Base-by-base conservation (phyloP, 2,797 vertebrate genomes). In the Oreortyx pictus region DNA sequence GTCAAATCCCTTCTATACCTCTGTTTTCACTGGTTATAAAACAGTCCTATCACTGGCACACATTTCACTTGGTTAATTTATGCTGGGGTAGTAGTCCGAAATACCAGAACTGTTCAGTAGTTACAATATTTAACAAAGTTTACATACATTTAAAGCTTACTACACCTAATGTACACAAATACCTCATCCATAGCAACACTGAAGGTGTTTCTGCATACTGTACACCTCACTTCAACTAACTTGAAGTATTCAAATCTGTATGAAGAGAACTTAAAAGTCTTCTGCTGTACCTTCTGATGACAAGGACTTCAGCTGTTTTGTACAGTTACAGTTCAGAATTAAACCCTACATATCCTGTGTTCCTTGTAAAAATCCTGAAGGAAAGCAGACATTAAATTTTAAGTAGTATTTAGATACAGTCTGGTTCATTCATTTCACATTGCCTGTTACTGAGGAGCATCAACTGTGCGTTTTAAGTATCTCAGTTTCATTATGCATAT, bases 21-120 rank as follows among this genome's bases (percentile, higher is more conserved):
- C 61, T 43, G 23, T 54, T 83, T 87, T 66, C 80, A 88, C n/a
- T 70, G 43, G 46, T 89, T 71, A 75, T 61, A 77, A 79, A 92
- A 62, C 57, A 80, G 11, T 2, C 0, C 3, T 66, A 68, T 50
- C 52, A 67, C 70, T 1, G 14, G 46, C 18, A 43, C 46, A 80
- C 20, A 81, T 61, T 49, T 74, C 2, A 1, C 24, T 41, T 71
- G 25, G 22, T 50, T 70, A 81, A 79, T 81, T 84, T 59, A 72
- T 33, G 22, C 39, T 43, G 29, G 9, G 16, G 24, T 47, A 50
- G 17, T 27, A 59, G 57, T 92, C 66, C 44, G 16, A 72, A 92
- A 66, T 27, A 82, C 14, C 22, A 39, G 39, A 79, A 64, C 13
- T 80, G 31, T 60, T 82, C 49, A 52, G 27, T 18, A 47, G 71